Evolutionary conservation across 2,797 vertebrate species (phyloP).

Genomic region (Acanthurus tractus): DNA sequence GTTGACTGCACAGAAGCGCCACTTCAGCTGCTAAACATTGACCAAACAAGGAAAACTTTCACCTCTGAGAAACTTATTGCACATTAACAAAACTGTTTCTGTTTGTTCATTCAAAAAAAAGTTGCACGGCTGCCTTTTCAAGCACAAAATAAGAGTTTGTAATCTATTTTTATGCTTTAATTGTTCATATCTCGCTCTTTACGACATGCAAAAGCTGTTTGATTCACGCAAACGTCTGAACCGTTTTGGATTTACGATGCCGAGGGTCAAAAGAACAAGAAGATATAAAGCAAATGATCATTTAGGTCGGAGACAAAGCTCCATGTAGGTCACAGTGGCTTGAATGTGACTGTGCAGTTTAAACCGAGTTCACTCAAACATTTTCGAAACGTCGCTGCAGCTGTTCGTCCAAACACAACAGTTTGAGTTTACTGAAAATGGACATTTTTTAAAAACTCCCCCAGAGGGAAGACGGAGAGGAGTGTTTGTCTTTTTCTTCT

Average conservation of each 20-base stretch:
- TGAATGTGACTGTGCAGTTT: background rate
- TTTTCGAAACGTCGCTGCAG: no score
- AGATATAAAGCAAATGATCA: no score
- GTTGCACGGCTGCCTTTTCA: background rate
- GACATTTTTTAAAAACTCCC: no score
- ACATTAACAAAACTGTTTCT: background rate
- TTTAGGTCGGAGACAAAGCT: constrained; percentile 1
- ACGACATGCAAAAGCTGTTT: background rate
- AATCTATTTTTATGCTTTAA: no score
- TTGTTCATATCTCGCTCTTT: background rate
- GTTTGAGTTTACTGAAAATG: no score
- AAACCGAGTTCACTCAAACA: no score
- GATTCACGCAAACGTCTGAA: background rate
- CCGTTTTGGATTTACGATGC: constrained; percentile 1
- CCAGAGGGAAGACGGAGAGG: no score
- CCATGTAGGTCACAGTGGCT: background rate
- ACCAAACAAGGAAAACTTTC: background rate
- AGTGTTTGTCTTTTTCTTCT: no score
- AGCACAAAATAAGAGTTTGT: background rate
- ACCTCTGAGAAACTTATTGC: background rate
- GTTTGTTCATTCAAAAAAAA: background rate
- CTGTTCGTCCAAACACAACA: no score
- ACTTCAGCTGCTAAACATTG: no score
- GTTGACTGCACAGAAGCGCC: background rate
- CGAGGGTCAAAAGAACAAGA: background rate